Conservation (phyloP, 2,888 invertebrate genomes). For the Cetonia aurata region DNA sequence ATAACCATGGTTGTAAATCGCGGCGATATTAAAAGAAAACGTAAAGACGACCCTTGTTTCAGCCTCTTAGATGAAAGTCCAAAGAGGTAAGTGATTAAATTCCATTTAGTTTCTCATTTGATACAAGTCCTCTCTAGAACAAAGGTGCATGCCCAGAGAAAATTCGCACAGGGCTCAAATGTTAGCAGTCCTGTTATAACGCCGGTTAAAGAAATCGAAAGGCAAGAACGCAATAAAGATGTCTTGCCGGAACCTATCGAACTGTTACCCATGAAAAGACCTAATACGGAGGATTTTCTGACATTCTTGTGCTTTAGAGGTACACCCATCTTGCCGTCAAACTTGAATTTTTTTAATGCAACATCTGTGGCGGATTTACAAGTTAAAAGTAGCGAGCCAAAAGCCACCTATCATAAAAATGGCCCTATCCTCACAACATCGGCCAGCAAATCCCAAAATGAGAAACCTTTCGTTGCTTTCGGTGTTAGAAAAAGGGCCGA, state of each 20-base stretch:
- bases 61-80: conserved; percentile 64
- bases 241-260: conserved; percentile 71
- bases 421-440: conserved; percentile 60
- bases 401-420: conserved; percentile 38
- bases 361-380: conserved; percentile 65
- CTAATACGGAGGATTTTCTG: conserved; percentile 88
- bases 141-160: conserved; percentile 87
- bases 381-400: conserved; percentile 60
- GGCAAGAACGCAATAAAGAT: conserved; percentile 63
- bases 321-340: conserved; percentile 79
- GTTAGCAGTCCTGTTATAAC: conserved; percentile 71
- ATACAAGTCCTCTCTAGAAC: no score
- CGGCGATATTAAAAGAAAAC: conserved; percentile 64
- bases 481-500: conserved; percentile 73
- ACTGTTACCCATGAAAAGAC: conserved; percentile 75
- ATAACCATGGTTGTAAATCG: conserved; percentile 61
- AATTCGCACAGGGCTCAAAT: conserved; percentile 86
- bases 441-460: conserved; percentile 58
- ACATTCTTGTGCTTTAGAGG: conserved; percentile 88
- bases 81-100: conserved; percentile 63
- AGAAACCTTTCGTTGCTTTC: conserved; percentile 68
- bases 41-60: conserved; percentile 59
- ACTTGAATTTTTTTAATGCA: conserved; percentile 77
- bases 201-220: conserved; percentile 74
- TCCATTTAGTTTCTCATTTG: background rate